These are phyloP conservation scores for Griposia aprilina DNA, from an alignment of 2,888 invertebrate genomes.

Conservation along the genomic window DNA sequence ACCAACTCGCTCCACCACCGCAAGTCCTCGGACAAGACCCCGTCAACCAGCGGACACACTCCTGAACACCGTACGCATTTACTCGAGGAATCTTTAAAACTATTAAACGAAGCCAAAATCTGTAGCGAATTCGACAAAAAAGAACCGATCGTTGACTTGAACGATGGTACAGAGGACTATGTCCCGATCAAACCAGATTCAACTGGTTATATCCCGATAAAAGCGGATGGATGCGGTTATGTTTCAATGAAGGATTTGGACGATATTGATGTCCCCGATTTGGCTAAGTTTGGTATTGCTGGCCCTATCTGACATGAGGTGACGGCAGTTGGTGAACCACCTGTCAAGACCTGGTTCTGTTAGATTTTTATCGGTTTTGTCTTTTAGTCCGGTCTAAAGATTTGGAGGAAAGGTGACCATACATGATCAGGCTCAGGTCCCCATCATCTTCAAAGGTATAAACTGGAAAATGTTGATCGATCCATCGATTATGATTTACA, in stretches of 20 bases:
- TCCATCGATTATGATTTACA: neutral
- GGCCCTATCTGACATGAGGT: slow-evolving; percentile 87
- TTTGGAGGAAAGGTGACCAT: neutral
- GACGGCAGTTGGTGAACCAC: slow-evolving; percentile 76
- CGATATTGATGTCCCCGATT: slow-evolving; percentile 83
- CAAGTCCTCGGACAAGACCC: slow-evolving; percentile 77
- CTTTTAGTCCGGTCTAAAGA: neutral
- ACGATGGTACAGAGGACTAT: slow-evolving; percentile 85
- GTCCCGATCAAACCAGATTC: slow-evolving; percentile 75
- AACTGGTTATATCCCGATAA: slow-evolving; percentile 82
- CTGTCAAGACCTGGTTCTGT: slow-evolving; percentile 90
- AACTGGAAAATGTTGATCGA: neutral
- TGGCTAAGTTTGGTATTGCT: slow-evolving; percentile 81
- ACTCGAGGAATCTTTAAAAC: slow-evolving; percentile 86
- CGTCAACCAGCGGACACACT: slow-evolving; percentile 77
- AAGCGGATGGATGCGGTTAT: slow-evolving; percentile 67
- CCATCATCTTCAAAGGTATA: neutral
- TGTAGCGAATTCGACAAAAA: slow-evolving; percentile 80
- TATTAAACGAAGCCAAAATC: slow-evolving; percentile 88
- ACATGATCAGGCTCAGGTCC: neutral
- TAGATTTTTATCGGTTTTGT: slow-evolving; percentile 57
- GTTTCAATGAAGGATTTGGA: slow-evolving; percentile 78
- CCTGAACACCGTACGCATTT: slow-evolving; percentile 83
- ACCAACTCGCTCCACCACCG: slow-evolving; percentile 84
- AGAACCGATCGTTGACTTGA: slow-evolving; percentile 82